Evolutionary conservation across 2,797 vertebrate genomes (phyloP), one percentile per base, ranked within the genome.

Genomic region (Spinus pinus): DNA sequence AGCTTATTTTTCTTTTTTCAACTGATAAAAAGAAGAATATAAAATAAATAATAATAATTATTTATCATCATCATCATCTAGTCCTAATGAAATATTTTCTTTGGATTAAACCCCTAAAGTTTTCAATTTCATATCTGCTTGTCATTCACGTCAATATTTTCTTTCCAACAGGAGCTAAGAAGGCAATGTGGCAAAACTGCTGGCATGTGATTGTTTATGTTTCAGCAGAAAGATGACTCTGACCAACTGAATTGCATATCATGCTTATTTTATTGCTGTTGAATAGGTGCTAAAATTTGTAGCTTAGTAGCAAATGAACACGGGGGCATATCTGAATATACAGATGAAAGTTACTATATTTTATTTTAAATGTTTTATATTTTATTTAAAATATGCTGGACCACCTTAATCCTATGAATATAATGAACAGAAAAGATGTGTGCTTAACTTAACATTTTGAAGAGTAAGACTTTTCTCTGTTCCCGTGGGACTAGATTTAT

Each of bases 371-470:
- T n/a, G 14, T 33, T 80, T 53, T 93, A 15, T 82, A 64, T 89
- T 94, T 95, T 87, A 81, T 88, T 93, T 89, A 46, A 66, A 93
- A 24, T 81, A 78, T 57, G 70, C 50, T 85, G 62, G 60, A 80
- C 37, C 71, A 82, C 22, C 35, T 82, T 69, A 86, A 90, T 47
- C 46, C 95, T 50, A 71, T 50, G 0, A 93, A 90, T 74, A 33
- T 66, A 89, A 93, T 58, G n/a, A 93, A 90, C 17, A 83, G 25
- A 93, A 92, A 31, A 96, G 57, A 69, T 67, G 51, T 7, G 50
- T 75, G 35, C 44, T 85, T 91, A 78, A 75, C 64, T 92, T 93
- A 78, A 88, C 14, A 82, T 90, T 94, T 94, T 86, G 25, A 82
- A 80, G 24, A 80, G 25, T 46, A 47, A 49, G 19, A 42, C 31